These are phyloP conservation scores for Arrhamphus sclerolepis DNA, from an alignment of 2,797 vertebrate genomes.

Conservation along the genomic window DNA sequence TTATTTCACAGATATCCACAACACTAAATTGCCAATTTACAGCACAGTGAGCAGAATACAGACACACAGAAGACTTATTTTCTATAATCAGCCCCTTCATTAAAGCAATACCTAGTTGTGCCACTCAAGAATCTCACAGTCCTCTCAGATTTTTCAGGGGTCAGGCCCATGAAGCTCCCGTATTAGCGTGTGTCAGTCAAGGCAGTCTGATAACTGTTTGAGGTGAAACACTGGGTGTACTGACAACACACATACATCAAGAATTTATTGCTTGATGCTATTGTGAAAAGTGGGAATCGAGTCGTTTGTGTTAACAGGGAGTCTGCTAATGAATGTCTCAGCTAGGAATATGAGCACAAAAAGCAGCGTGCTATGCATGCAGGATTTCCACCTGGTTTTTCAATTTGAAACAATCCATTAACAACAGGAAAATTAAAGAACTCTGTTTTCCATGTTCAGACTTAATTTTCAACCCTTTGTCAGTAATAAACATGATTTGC, in stretches of 20 bases:
- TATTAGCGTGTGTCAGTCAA: slow-evolving; percentile 53
- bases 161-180: slow-evolving; percentile 26
- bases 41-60: slow-evolving; percentile 43
- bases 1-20: slow-evolving; percentile 76
- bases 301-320: slow-evolving; percentile 27
- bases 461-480: slow-evolving; percentile 25
- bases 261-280: slow-evolving; percentile 8
- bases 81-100: slow-evolving; percentile 64
- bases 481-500: slow-evolving; percentile 32
- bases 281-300: slow-evolving; percentile 17
- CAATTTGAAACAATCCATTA: slow-evolving; percentile 6
- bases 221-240: slow-evolving; percentile 11
- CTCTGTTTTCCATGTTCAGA: slow-evolving; percentile 34
- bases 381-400: slow-evolving; percentile 11
- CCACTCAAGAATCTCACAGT: slow-evolving; percentile 40
- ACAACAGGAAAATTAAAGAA: not conserved
- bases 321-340: slow-evolving; percentile 27
- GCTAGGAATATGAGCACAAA: slow-evolving; percentile 25
- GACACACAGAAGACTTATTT: slow-evolving; percentile 58
- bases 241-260: slow-evolving; percentile 18
- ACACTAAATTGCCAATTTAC: slow-evolving; percentile 74
- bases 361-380: slow-evolving; percentile 9
- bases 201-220: slow-evolving; percentile 20
- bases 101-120: slow-evolving; percentile 40
- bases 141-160: slow-evolving; percentile 34